These are phyloP conservation scores for Xiphophorus birchmanni DNA, from an alignment of 2,797 vertebrate species.

Conservation along the genomic window DNA sequence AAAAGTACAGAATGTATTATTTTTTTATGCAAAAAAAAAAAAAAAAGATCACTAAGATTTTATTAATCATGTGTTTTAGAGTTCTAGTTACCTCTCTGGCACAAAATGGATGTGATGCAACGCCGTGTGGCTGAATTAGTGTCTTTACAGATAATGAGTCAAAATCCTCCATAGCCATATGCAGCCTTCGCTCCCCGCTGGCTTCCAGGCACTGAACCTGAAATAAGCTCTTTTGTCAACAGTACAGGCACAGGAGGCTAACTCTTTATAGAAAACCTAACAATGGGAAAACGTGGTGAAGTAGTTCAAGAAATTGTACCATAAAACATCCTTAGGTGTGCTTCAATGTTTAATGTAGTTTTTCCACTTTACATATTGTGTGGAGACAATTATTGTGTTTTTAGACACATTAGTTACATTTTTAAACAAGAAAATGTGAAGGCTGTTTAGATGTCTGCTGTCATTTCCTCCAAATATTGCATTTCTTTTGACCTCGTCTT, in stretches of 20 bases:
- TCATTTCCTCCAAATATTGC: not conserved
- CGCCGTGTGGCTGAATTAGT: conserved; percentile 16
- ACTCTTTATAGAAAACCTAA: not conserved
- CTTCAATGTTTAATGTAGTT: not conserved
- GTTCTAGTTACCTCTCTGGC: not conserved
- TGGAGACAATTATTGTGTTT: not conserved
- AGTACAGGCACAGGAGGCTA: not conserved
- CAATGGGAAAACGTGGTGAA: not conserved
- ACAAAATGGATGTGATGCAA: conserved; percentile 6
- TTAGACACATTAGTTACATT: not conserved
- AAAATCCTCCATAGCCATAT: conserved; percentile 12
- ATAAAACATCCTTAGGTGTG: conserved; percentile 1
- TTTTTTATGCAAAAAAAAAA: not conserved
- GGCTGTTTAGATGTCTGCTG: not conserved
- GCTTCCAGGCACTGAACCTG: conserved; percentile 10
- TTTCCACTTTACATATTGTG: not conserved
- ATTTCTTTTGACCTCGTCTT: not conserved
- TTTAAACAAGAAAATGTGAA: not conserved
- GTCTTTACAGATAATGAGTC: conserved; percentile 22
- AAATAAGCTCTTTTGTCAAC: conserved; percentile 36
- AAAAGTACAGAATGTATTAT: conserved; percentile 10
- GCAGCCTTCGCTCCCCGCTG: not conserved
- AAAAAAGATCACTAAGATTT: not conserved
- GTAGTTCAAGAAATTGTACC: not conserved
- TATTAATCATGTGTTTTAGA: not conserved